Conservation (phyloP, 2,113 vertebrate species). For the Alligator sinensis region DNA sequence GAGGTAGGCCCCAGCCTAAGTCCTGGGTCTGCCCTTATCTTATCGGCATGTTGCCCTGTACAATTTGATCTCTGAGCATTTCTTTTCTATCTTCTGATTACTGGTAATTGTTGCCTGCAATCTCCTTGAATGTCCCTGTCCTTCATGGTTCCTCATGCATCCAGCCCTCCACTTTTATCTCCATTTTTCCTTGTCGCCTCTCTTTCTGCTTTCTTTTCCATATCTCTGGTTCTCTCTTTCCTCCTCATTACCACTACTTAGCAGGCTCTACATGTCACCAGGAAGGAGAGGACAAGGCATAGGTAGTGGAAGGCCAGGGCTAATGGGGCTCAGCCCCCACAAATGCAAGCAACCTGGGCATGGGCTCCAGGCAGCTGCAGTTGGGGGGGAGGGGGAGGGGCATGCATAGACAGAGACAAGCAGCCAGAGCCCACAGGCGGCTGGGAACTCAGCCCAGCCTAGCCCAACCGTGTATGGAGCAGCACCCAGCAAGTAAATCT, state of each 20-base stretch:
- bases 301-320: no score
- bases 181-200: rapidly evolving
- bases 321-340: no score
- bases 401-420: no score
- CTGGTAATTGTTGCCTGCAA: rapidly evolving
- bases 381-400: no score
- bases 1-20: neutral
- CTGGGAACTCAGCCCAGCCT: no score
- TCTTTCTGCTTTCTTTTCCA: neutral
- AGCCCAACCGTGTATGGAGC: no score
- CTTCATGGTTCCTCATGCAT: rapidly evolving
- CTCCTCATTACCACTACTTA: neutral
- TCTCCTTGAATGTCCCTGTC: neutral
- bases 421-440: no score
- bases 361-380: no score
- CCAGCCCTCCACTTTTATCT: neutral
- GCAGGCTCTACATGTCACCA: neutral
- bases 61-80: neutral
- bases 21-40: neutral
- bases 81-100: neutral
- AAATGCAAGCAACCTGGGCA: no score
- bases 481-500: no score
- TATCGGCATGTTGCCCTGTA: neutral
- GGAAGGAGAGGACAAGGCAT: neutral
- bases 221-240: neutral